Evolutionary conservation across 2,888 invertebrate species (phyloP).

Genomic region (Elysia crispata): DNA sequence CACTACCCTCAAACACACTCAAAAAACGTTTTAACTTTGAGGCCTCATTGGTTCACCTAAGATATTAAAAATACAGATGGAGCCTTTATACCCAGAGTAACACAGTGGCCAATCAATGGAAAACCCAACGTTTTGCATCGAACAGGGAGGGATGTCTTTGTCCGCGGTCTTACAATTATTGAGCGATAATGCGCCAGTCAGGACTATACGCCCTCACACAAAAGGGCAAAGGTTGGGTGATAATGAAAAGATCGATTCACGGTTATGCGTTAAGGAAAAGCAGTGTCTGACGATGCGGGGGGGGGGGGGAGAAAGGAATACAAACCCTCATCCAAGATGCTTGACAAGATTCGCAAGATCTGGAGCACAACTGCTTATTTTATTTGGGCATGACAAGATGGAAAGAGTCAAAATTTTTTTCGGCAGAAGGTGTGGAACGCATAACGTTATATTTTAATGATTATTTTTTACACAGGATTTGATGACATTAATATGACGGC

Average conservation of each 20-base stretch:
- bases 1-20: no score
- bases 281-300: neutral
- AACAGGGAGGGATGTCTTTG: conserved; percentile 33
- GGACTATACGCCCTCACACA: conserved; percentile 19
- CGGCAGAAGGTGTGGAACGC: no score
- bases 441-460: no score
- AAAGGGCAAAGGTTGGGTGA: conserved; percentile 32
- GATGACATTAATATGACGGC: no score
- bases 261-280: conserved; percentile 21
- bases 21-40: neutral
- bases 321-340: conserved; percentile 39
- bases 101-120: conserved; percentile 33
- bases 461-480: no score
- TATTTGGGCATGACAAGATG: no score
- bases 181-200: conserved; percentile 24
- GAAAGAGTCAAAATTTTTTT: no score
- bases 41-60: neutral
- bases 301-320: no score
- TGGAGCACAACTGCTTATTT: no score
- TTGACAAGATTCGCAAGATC: no score
- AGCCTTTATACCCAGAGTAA: neutral
- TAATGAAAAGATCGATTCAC: conserved; percentile 38
- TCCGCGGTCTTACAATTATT: conserved; percentile 22
- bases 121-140: conserved; percentile 41
- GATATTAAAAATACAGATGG: no score